phyloP scores from a whole-genome alignment of 2,113 vertebrate genomes.

The Sturnus vulgaris region DNA sequence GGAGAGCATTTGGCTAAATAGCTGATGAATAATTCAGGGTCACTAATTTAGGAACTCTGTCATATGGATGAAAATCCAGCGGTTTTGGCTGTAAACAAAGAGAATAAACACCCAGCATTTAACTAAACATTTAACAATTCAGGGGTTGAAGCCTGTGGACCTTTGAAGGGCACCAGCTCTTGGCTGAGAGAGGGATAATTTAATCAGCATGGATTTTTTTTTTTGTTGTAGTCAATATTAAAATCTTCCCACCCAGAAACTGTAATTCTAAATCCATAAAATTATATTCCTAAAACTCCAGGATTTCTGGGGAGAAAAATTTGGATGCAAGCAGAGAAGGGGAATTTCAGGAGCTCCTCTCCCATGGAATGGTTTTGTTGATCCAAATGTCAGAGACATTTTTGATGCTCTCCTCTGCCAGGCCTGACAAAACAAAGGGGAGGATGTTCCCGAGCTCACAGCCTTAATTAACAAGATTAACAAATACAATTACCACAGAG shows the following conservation, averaged over 20 bases:
- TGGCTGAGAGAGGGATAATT: not conserved
- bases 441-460: not conserved
- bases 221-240: not conserved
- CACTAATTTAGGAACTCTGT: not conserved
- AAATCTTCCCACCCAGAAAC: not conserved
- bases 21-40: not conserved
- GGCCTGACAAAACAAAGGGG: not conserved
- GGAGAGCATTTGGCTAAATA: not conserved
- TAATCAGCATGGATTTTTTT: not conserved
- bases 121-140: not conserved
- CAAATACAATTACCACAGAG: not conserved
- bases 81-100: not conserved
- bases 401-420: not conserved
- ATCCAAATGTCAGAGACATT: not conserved
- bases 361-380: not conserved
- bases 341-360: not conserved
- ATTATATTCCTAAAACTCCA: accelerated
- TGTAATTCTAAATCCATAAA: not conserved
- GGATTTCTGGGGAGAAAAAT: not conserved
- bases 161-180: not conserved
- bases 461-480: constrained; percentile 12
- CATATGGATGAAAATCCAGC: not conserved
- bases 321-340: not conserved
- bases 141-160: not conserved
- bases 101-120: not conserved